Conservation (phyloP, 2,797 vertebrate genomes). For the Coregonus ussuriensis region DNA sequence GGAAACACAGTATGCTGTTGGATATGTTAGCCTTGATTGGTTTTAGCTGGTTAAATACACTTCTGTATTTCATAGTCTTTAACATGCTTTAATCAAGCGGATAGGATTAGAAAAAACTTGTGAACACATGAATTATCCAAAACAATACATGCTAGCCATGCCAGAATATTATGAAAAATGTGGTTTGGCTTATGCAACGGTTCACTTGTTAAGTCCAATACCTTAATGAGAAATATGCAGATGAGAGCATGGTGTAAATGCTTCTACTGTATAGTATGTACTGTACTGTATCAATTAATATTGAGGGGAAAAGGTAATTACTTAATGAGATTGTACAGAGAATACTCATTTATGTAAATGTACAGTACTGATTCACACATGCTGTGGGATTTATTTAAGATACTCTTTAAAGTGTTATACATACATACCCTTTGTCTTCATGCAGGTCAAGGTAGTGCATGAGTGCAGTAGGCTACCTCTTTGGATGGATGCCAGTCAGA, state of each 20-base stretch:
- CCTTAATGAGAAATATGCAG: not conserved
- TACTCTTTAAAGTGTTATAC: too few species aligned
- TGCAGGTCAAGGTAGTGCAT: constrained; percentile 22
- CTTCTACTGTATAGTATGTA: not conserved
- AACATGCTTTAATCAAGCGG: not conserved
- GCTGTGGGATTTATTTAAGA: too few species aligned
- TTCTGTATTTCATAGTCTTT: not conserved
- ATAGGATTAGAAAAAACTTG: not conserved
- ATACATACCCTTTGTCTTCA: not conserved
- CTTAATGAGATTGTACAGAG: not conserved
- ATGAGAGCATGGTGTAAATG: not conserved
- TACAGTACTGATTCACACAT: not conserved
- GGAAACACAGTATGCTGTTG: not conserved
- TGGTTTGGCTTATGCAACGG: constrained; percentile 1
- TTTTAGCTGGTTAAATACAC: not conserved
- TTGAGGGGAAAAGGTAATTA: not conserved
- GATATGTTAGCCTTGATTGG: not conserved
- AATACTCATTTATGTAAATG: not conserved
- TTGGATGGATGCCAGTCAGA: constrained; percentile 48
- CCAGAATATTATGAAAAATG: not conserved
- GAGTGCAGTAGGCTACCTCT: constrained; percentile 21
- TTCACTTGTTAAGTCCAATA: constrained; percentile 15
- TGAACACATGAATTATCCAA: constrained; percentile 32
- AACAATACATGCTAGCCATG: constrained; percentile 21
- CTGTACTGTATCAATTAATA: not conserved